Conservation (phyloP, 2,797 vertebrate genomes). For the Acomys russatus region DNA sequence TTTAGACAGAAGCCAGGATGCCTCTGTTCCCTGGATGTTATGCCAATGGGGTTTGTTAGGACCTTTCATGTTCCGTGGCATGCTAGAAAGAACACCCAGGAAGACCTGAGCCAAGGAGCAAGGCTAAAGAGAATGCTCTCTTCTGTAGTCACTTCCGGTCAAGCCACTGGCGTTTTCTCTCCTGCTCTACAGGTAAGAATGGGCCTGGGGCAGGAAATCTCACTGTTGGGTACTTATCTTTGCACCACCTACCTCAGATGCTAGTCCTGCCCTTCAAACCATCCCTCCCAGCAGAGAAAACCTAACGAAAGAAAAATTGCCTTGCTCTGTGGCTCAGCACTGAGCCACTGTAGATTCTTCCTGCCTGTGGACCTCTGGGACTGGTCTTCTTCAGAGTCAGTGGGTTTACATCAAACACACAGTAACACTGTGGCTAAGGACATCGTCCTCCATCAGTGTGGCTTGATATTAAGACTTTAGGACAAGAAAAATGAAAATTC, state of each 20-base stretch:
- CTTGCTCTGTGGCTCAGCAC: neutral
- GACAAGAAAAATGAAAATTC: neutral
- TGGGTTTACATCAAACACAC: constrained; percentile 1
- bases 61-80: neutral
- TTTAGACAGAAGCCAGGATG: neutral
- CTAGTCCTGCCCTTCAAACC: neutral
- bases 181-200: neutral
- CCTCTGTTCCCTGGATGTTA: neutral
- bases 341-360: neutral
- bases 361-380: neutral
- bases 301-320: neutral
- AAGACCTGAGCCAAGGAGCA: neutral
- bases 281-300: neutral
- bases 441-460: neutral
- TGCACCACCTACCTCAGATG: neutral
- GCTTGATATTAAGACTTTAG: neutral
- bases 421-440: neutral
- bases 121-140: neutral
- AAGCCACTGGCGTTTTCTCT: no score
- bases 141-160: rapidly evolving
- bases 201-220: no score
- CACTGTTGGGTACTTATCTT: neutral
- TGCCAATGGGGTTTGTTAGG: neutral
- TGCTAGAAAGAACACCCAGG: neutral
- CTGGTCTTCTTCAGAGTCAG: no score